Percentiles rank a stretch among this genome's conserved stretches.
phyloP scores from a whole-genome alignment of 2,888 invertebrate genomes.

The Augiades crinisus region DNA sequence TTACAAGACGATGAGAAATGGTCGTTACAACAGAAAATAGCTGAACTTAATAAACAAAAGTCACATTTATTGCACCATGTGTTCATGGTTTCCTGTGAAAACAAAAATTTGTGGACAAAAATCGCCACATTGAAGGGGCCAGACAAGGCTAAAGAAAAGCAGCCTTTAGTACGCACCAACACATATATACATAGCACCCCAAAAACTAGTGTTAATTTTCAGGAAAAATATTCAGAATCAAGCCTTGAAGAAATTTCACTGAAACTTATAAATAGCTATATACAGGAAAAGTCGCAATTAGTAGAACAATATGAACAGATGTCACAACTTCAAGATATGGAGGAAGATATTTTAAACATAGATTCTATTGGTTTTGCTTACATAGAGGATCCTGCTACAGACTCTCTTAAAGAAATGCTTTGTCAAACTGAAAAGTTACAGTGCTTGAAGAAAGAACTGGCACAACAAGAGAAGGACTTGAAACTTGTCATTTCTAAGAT shows the following conservation, averaged over 20 bases:
- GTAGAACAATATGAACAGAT: constrained; percentile 86
- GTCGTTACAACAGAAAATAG: constrained; percentile 82
- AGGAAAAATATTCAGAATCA: constrained; percentile 78
- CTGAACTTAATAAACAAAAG: constrained; percentile 87
- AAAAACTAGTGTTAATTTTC: constrained; percentile 79
- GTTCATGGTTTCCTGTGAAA: constrained; percentile 91
- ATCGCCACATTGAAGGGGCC: constrained; percentile 78
- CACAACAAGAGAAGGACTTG: constrained; percentile 83
- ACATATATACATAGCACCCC: constrained; percentile 87
- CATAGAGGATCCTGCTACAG: constrained; percentile 82
- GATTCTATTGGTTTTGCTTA: constrained; percentile 84
- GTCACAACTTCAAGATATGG: constrained; percentile 81
- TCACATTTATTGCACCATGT: constrained; percentile 88
- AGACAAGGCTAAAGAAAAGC: constrained; percentile 50
- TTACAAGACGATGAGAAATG: constrained; percentile 71
- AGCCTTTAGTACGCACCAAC: constrained; percentile 70
- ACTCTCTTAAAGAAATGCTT: constrained; percentile 84
- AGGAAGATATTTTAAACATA: constrained; percentile 76
- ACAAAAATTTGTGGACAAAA: constrained; percentile 89
- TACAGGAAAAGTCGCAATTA: constrained; percentile 85
- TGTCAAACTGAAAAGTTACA: constrained; percentile 84
- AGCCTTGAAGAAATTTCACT: constrained; percentile 90
- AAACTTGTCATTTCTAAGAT: constrained; percentile 66
- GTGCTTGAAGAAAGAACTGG: constrained; percentile 82
- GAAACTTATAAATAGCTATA: constrained; percentile 85